Conservation (phyloP, 2,888 invertebrate species). For the Agrotis puta region DNA sequence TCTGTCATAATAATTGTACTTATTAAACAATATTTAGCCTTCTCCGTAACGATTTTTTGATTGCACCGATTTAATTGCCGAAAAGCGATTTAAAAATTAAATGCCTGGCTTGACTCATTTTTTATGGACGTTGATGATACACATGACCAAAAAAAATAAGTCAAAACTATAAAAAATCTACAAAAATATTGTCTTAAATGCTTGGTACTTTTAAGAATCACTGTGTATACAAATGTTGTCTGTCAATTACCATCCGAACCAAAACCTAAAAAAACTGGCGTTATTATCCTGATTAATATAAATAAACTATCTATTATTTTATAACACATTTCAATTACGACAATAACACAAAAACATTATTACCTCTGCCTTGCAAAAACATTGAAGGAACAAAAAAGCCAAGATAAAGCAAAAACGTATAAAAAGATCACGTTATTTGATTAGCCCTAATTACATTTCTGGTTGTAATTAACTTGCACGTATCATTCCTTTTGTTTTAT, state of each 20-base stretch:
- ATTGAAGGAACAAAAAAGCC: constrained; percentile 73
- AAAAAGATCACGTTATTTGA: constrained; percentile 89
- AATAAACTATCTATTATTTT: constrained; percentile 53
- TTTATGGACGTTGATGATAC: too few relatives aligned
- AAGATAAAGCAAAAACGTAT: constrained; percentile 79
- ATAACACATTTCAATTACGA: constrained; percentile 72
- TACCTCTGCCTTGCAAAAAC: constrained; percentile 67
- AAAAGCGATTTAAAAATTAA: too few relatives aligned
- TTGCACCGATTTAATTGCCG: too few relatives aligned
- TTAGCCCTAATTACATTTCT: constrained; percentile 90
- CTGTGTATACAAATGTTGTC: background rate
- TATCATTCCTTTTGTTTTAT: constrained; percentile 90
- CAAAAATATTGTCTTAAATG: too few relatives aligned
- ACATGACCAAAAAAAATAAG: too few relatives aligned
- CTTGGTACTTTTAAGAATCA: too few relatives aligned
- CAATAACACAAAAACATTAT: constrained; percentile 53
- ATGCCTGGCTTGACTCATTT: too few relatives aligned
- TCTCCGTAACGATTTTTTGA: too few relatives aligned
- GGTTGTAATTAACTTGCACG: constrained; percentile 88
- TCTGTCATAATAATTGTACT: too few relatives aligned
- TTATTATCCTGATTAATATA: constrained; percentile 51
- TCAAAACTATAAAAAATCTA: too few relatives aligned
- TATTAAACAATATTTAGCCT: too few relatives aligned
- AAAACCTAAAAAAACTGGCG: constrained; percentile 9
- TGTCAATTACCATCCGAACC: background rate